These are phyloP conservation scores for Chaitophorus viminalis DNA, from an alignment of 2,888 invertebrate genomes.

Conservation along the genomic window DNA sequence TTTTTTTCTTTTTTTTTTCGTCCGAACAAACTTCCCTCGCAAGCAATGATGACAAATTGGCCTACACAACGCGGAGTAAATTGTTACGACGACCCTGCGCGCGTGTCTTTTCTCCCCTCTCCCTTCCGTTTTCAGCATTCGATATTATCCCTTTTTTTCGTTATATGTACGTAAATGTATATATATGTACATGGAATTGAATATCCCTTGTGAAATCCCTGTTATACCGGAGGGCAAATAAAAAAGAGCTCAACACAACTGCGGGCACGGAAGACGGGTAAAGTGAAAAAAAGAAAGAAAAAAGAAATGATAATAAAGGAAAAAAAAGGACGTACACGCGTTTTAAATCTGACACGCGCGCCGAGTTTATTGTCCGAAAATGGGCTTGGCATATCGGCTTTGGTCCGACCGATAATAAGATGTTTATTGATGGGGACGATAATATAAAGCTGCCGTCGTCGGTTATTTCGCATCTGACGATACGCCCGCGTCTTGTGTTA, in stretches of 20 bases:
- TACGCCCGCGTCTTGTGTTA: neutral
- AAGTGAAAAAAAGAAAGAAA: neutral
- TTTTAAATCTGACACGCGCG: conserved; percentile 49
- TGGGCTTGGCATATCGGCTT: conserved; percentile 5
- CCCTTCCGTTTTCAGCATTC: conserved; percentile 31
- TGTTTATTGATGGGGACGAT: neutral
- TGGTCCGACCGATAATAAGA: conserved; percentile 4
- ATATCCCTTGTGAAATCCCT: conserved; percentile 46
- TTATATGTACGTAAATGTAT: neutral
- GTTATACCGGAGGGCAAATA: conserved; percentile 51
- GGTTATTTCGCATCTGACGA: neutral
- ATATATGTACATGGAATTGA: conserved; percentile 26
- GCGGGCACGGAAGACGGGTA: neutral
- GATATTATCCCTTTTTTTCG: conserved; percentile 46
- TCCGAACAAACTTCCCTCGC: conserved; percentile 35
- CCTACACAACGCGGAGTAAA: conserved; percentile 51
- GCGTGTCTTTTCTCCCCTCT: neutral
- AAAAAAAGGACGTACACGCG: neutral
- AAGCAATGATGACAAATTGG: conserved; percentile 62
- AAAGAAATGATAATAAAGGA: neutral
- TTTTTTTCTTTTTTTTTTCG: conserved; percentile 16
- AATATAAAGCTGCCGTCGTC: neutral
- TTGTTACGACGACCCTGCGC: conserved; percentile 24
- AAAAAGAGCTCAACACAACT: conserved; percentile 31
- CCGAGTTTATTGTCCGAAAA: conserved; percentile 40